Percentiles rank a stretch among this genome's conserved stretches.
Evolutionary conservation across 2,113 vertebrate genomes (phyloP).

Genomic region (Perca schrenkii): DNA sequence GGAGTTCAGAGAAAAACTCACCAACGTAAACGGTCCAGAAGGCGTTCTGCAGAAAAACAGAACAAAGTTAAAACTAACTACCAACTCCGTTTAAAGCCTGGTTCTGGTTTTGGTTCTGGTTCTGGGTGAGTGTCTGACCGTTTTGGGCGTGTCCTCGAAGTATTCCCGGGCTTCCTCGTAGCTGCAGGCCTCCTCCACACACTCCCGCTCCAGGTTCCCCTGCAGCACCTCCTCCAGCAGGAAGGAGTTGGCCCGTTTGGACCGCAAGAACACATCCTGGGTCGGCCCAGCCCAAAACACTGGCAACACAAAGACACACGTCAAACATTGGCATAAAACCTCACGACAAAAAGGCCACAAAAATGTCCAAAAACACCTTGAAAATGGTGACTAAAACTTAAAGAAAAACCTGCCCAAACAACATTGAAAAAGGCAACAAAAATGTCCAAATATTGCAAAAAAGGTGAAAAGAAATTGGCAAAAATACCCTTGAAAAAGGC

Average conservation of each 20-base stretch:
- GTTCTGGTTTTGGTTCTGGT: too few relatives aligned
- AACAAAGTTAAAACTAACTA: not conserved
- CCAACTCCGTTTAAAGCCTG: too few relatives aligned
- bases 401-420: too few relatives aligned
- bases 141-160: slow-evolving; percentile 85
- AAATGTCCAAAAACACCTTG: too few relatives aligned
- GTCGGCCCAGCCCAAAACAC: slow-evolving; percentile 81
- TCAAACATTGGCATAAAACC: too few relatives aligned
- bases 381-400: too few relatives aligned
- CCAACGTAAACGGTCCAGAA: slow-evolving; percentile 80
- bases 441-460: too few relatives aligned
- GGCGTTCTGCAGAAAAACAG: slow-evolving; percentile 50
- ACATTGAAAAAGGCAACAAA: too few relatives aligned
- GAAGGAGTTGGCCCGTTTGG: slow-evolving; percentile 82
- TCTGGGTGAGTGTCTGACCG: slow-evolving; percentile 73
- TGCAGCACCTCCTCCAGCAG: slow-evolving; percentile 89
- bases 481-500: too few relatives aligned
- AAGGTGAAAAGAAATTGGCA: too few relatives aligned
- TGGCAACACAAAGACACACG: not conserved
- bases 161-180: slow-evolving; percentile 92
- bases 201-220: slow-evolving; percentile 93
- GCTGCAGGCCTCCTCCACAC: slow-evolving; percentile 88
- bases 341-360: too few relatives aligned
- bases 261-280: slow-evolving; percentile 80
- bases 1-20: slow-evolving; percentile 44